These are phyloP conservation scores for Cantharis flavilabris DNA, from an alignment of 2,888 invertebrate genomes.

Conservation along the genomic window DNA sequence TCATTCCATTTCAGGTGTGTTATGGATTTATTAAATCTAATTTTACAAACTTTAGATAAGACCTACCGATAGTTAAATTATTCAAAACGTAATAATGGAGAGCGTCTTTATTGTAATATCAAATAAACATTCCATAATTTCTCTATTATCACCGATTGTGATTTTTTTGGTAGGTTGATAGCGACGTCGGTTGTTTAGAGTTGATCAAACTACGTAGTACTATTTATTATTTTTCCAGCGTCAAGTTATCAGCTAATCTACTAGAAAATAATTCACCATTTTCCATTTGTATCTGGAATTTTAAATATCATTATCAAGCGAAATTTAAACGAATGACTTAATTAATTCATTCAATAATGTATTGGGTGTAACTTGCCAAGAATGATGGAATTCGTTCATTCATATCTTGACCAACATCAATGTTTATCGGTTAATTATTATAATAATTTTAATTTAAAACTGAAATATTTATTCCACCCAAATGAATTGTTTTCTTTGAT, in stretches of 20 bases:
- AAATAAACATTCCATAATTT: neutral
- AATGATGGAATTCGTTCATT: neutral
- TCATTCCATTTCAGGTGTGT: slow-evolving; percentile 54
- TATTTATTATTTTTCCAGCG: neutral
- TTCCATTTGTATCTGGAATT: no score
- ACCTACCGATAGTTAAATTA: neutral
- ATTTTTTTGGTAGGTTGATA: neutral
- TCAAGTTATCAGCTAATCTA: neutral
- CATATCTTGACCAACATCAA: neutral
- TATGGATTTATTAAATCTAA: neutral
- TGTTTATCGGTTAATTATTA: neutral
- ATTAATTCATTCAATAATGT: neutral
- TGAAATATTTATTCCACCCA: no score
- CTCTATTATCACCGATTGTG: neutral
- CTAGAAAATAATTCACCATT: neutral
- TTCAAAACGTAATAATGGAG: neutral
- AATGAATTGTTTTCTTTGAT: no score
- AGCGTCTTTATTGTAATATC: neutral
- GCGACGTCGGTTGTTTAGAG: neutral
- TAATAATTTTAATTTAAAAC: neutral
- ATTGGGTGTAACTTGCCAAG: neutral
- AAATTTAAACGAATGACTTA: neutral
- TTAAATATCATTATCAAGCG: no score
- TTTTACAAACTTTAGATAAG: neutral
- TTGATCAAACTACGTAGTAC: neutral